Base-by-base conservation (phyloP, 1,140 invertebrate genomes). In the Saxidomus purpurata region DNA sequence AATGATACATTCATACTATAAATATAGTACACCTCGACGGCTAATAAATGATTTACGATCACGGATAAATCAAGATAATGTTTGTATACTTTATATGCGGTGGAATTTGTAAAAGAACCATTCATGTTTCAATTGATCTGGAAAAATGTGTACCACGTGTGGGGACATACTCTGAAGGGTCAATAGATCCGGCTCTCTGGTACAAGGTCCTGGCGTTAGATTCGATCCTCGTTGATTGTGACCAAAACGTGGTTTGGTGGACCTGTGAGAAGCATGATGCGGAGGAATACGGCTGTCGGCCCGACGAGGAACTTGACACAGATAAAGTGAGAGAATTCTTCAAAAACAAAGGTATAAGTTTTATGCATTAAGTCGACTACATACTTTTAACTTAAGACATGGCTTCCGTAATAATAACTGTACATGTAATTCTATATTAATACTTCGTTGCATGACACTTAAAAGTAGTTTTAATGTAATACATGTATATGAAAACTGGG, bases 151-250 rank as follows among this genome's bases (percentile, higher is more conserved):
- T 82, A 17, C 82, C 82, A 17, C 4, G 36, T 13, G 67, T 85
- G 13, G 43, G 67, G 11, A 52, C 43, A 22, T 71, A 49, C 31
- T 25, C 76, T 6, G 85, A 87, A n/a, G 55, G 28, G 9, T 34
- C 47, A 25, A 38, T 87, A 8, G 85, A 87, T 11, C 71, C 85
- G 0, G 52, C 85, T 0, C 25, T 87, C 11, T 87, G 85, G 85
- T 87, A 59, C 52, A 87, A 87, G 36, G 85, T 79, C 6, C n/a
- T 79, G 22, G 43, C 79, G 2, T 17, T 77, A 15, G 52, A 87
- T 25, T 87, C 85, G 0, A 79, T 87, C 22, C 55, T 87, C 19
- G 38, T 87, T 8, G 85, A 87, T 25, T 61, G 43, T 63, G 74
- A 87, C 38, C 17, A 11, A 6, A 49, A 34, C 1, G 40, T 0